Conservation (phyloP, 1,140 invertebrate species). For the Harpegnathos saltator region DNA sequence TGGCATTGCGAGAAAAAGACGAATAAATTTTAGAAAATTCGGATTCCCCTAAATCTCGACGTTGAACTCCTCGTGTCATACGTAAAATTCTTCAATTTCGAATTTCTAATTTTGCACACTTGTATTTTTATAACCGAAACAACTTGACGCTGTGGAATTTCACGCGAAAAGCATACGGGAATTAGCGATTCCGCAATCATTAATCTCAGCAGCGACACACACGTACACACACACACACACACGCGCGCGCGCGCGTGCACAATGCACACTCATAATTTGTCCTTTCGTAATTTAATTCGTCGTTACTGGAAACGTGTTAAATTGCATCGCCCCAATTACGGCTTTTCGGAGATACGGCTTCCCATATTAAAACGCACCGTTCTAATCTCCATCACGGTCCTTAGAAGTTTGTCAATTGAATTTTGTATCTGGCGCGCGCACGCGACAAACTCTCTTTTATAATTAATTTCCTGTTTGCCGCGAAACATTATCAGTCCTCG, state of each 20-base stretch:
- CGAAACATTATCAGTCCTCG: conserved; percentile 36
- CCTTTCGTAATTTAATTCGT: background rate
- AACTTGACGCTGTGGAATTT: too few relatives aligned
- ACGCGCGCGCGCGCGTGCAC: too few relatives aligned
- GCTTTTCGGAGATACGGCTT: background rate
- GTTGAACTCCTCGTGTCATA: too few relatives aligned
- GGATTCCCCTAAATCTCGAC: too few relatives aligned
- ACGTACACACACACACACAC: too few relatives aligned
- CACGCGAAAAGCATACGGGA: background rate
- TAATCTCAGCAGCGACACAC: background rate
- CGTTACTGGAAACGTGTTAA: background rate
- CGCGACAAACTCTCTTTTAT: conserved; percentile 39
- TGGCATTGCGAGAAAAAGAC: background rate
- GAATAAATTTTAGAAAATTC: too few relatives aligned
- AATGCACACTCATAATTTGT: too few relatives aligned
- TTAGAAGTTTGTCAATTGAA: conserved; percentile 20
- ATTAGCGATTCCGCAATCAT: background rate
- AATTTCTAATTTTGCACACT: too few relatives aligned
- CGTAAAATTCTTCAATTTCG: too few relatives aligned
- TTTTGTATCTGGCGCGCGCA: background rate
- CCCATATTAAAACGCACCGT: background rate
- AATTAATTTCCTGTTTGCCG: conserved; percentile 47
- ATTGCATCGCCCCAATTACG: background rate
- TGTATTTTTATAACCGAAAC: too few relatives aligned
- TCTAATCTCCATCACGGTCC: background rate